phyloP scores from a whole-genome alignment of 2,888 invertebrate species.

The Rhodophaea formosa region DNA sequence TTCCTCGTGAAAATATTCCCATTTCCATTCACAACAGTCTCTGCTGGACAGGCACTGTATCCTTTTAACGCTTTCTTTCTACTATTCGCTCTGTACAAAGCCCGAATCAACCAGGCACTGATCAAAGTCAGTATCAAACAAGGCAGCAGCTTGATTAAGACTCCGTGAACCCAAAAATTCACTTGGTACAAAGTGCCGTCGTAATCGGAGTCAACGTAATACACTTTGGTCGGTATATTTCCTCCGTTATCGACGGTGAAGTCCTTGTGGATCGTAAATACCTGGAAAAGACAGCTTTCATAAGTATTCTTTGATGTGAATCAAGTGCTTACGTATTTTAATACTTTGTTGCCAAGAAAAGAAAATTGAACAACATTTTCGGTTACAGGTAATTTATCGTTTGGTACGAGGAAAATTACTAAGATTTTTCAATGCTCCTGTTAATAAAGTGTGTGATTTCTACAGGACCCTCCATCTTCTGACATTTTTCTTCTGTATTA shows the following conservation, averaged over 20 bases:
- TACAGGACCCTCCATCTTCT: too few species aligned
- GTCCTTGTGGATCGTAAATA: conserved; percentile 64
- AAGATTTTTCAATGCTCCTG: too few species aligned
- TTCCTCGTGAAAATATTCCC: conserved; percentile 67
- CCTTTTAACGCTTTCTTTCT: conserved; percentile 83
- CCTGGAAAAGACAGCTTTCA: conserved; percentile 48
- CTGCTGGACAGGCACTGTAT: conserved; percentile 66
- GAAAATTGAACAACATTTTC: too few species aligned
- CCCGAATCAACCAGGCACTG: conserved; percentile 86
- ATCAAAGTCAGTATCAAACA: conserved; percentile 89
- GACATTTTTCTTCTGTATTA: too few species aligned
- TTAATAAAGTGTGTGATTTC: too few species aligned
- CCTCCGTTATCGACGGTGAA: conserved; percentile 58
- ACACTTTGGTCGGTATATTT: conserved; percentile 59
- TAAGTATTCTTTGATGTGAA: neutral
- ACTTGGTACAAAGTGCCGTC: conserved; percentile 83
- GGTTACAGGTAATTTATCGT: too few species aligned
- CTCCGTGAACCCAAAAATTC: conserved; percentile 91
- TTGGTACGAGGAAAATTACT: too few species aligned
- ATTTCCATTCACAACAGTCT: conserved; percentile 57
- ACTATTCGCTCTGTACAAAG: conserved; percentile 85
- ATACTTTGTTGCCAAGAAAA: neutral
- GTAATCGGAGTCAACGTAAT: conserved; percentile 79
- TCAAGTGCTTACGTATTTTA: too few species aligned
- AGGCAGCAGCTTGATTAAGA: conserved; percentile 89